A percentile compares a stretch with the other conserved stretches of the same genome.
These are phyloP conservation scores for Chloroclysta siterata DNA, from an alignment of 2,888 invertebrate species.

Conservation along the genomic window DNA sequence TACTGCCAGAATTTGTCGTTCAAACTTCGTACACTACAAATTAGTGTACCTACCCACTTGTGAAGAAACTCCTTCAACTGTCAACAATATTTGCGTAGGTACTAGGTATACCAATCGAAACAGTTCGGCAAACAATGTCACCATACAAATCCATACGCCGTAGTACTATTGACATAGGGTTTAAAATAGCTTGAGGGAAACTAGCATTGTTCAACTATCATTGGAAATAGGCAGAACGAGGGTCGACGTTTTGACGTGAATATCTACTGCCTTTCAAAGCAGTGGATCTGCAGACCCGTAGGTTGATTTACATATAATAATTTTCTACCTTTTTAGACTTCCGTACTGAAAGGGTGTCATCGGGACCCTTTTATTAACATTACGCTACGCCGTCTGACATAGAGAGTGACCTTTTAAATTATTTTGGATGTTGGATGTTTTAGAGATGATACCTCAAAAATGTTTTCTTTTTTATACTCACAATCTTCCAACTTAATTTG, in stretches of 20 bases:
- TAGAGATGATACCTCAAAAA: no score
- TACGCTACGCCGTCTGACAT: background rate
- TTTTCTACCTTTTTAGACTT: slow-evolving; percentile 1
- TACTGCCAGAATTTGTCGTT: background rate
- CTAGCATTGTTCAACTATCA: slow-evolving; percentile 18
- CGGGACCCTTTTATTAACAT: background rate
- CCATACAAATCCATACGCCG: background rate
- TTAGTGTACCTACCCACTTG: slow-evolving; percentile 15
- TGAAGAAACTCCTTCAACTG: slow-evolving; percentile 5
- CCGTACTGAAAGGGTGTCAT: background rate
- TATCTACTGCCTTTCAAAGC: slow-evolving; percentile 28
- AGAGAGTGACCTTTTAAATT: no score
- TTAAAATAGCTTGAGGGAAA: slow-evolving; percentile 13
- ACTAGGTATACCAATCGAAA: slow-evolving; percentile 20
- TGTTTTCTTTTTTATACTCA: no score
- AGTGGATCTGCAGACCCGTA: slow-evolving; percentile 2
- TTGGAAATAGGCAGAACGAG: slow-evolving; percentile 30
- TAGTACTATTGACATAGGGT: slow-evolving; percentile 14
- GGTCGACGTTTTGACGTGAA: slow-evolving; percentile 37
- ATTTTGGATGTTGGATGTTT: no score
- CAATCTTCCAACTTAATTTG: no score
- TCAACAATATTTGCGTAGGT: slow-evolving; percentile 28
- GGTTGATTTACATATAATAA: slow-evolving; percentile 18
- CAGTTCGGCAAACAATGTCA: slow-evolving; percentile 19
- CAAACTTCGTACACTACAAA: slow-evolving; percentile 10